Evolutionary conservation across 2,113 vertebrate species (phyloP), one percentile per base, ranked within the genome.

Genomic region (Toxotes chatareus): DNA sequence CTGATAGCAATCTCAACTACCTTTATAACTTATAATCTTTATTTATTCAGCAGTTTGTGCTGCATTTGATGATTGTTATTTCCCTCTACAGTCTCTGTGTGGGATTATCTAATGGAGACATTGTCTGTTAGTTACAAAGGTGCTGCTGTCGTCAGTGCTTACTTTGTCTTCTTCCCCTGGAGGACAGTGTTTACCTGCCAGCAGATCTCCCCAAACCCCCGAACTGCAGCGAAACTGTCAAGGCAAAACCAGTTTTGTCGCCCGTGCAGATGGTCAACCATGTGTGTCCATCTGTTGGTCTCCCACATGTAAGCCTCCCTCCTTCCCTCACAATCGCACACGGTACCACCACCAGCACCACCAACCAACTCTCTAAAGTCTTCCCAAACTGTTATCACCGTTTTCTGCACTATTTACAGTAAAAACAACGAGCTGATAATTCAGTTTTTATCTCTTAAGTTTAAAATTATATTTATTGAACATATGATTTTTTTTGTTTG

Each of bases 351-450:
- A 85, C 79, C 82, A 88, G 69, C 81, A 85, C 47, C 76, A 13
- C 40, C 63, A 44, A 66, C 27, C 51, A 60, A 72, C 44, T 64
- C 53, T 76, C 32, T 17, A 44, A 87, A 84, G 90, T 91, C 91
- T 93, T 93, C 90, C 90, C 82, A 78, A 90, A 86, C 68, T 79
- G 62, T 68, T 56, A 85, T 61, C 9, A 74, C 57, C 31, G 76
- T 65, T 55, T 69, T 88, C 79, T 92, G 86, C 89, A 84, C 84
- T 86, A 70, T 68, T 74, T 46, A 74, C 57, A 73, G 44, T 36
- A 23, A 72, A 49, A 49, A 62, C 3, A 51, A 47, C 65, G 19
- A 42, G 21, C 69, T 80, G 61, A 68, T 36, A 14, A 47, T 71
- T 64, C 14, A 34, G 10, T 56, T 23, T 69, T 5, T 65, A 42